phyloP scores from a whole-genome alignment of 2,113 vertebrate species.

The Eulemur rufifrons region DNA sequence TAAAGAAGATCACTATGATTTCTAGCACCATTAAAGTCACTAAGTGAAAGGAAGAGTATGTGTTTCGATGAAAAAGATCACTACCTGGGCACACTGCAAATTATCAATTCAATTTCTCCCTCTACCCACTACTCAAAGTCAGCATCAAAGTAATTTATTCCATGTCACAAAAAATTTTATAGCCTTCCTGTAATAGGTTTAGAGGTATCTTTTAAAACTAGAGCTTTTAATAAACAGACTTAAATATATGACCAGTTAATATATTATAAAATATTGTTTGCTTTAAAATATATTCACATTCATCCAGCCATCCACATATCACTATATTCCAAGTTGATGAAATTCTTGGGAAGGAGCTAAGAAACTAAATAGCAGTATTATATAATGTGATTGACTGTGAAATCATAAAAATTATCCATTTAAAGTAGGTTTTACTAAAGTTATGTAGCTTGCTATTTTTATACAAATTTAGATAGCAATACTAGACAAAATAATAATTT shows the following conservation, averaged over 20 bases:
- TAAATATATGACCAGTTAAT: neutral
- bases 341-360: neutral
- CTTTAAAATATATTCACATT: constrained; percentile 18
- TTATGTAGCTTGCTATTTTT: neutral
- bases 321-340: neutral
- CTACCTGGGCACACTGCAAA: neutral
- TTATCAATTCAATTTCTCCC: neutral
- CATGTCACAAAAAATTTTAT: neutral
- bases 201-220: neutral
- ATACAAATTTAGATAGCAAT: neutral
- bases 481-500: neutral
- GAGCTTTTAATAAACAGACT: neutral
- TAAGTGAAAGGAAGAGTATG: neutral
- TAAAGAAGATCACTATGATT: neutral
- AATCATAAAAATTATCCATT: neutral
- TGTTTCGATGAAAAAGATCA: neutral
- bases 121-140: neutral
- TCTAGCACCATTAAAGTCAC: neutral
- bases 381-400: neutral
- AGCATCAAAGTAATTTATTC: neutral
- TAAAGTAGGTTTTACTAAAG: neutral
- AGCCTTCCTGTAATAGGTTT: neutral
- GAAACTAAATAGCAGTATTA: neutral
- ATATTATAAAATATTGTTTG: constrained; percentile 11
- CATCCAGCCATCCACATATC: neutral